These are phyloP conservation scores for Aldrovandia affinis DNA, from an alignment of 2,797 vertebrate genomes.

Conservation along the genomic window DNA sequence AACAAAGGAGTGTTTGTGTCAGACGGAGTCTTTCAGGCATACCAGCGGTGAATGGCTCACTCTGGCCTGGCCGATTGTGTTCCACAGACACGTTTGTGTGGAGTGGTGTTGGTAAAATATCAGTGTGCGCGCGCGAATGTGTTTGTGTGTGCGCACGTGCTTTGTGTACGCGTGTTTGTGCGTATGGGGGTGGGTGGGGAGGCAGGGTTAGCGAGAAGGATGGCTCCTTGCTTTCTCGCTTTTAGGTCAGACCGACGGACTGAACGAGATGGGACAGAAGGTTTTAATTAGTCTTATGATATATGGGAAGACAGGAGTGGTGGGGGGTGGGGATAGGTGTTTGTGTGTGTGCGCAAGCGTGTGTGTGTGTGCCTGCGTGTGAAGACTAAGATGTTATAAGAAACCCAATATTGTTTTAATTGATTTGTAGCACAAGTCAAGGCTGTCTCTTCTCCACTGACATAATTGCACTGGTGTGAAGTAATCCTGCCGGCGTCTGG, in stretches of 20 bases:
- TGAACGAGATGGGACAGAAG: not conserved
- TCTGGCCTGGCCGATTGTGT: too few relatives aligned
- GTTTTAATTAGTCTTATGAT: not conserved
- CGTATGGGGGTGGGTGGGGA: not conserved
- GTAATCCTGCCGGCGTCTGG: not conserved
- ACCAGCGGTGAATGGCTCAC: too few relatives aligned
- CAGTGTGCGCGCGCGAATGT: not conserved
- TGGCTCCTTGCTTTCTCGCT: not conserved
- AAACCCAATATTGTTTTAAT: conserved; percentile 7
- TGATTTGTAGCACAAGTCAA: not conserved
- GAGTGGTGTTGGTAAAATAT: too few relatives aligned
- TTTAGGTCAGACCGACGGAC: not conserved
- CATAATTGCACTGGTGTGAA: not conserved
- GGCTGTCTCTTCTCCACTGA: too few relatives aligned
- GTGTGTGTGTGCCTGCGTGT: not conserved
- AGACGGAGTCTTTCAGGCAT: not conserved
- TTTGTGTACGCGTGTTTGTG: not conserved
- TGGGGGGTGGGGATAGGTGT: too few relatives aligned
- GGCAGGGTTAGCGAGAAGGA: too few relatives aligned
- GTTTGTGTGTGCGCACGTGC: conserved; percentile 73
- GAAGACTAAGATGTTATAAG: not conserved
- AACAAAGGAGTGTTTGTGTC: not conserved
- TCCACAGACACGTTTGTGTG: too few relatives aligned
- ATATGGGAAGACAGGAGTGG: not conserved
- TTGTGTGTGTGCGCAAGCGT: not conserved